Evolutionary conservation across 1,140 invertebrate genomes (phyloP).

Genomic region (Bombus haemorrhoidalis): DNA sequence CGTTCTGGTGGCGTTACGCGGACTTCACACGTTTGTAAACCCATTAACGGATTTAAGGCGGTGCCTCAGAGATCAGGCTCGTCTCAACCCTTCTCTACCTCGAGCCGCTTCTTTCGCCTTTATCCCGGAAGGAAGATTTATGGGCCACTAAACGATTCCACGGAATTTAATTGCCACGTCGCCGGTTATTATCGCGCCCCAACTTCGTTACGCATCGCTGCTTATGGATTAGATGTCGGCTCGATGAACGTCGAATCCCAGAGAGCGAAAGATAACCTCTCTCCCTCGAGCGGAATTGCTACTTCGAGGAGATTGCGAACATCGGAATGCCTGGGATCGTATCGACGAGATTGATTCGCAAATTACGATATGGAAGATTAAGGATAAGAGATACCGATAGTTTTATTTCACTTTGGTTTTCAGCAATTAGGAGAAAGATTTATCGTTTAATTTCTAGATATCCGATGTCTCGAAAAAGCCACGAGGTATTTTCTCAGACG

Average conservation of each 20-base stretch:
- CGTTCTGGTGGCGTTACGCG: conserved; percentile 45
- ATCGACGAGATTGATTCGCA: conserved; percentile 31
- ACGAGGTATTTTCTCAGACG: too few relatives aligned
- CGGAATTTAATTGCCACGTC: conserved; percentile 67
- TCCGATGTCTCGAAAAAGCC: not conserved
- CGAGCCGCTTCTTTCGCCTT: conserved; percentile 20
- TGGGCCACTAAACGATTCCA: conserved; percentile 67
- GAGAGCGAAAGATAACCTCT: not conserved
- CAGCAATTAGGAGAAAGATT: not conserved
- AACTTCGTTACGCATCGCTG: conserved; percentile 50
- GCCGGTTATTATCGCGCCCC: conserved; percentile 58
- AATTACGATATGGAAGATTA: conserved; percentile 1
- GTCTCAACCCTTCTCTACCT: conserved; percentile 7
- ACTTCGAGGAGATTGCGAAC: conserved; percentile 1
- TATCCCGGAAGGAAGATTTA: conserved; percentile 66
- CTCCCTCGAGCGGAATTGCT: not conserved
- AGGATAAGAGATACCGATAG: not conserved
- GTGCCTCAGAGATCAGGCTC: not conserved
- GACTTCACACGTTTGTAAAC: conserved; percentile 69
- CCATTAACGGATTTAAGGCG: conserved; percentile 71
- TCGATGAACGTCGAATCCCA: conserved; percentile 40
- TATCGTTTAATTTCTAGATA: not conserved
- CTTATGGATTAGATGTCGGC: conserved; percentile 50
- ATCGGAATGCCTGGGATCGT: not conserved
- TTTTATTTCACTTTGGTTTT: not conserved